phyloP scores from a whole-genome alignment of 2,888 invertebrate species.

The Crematogaster levior region DNA sequence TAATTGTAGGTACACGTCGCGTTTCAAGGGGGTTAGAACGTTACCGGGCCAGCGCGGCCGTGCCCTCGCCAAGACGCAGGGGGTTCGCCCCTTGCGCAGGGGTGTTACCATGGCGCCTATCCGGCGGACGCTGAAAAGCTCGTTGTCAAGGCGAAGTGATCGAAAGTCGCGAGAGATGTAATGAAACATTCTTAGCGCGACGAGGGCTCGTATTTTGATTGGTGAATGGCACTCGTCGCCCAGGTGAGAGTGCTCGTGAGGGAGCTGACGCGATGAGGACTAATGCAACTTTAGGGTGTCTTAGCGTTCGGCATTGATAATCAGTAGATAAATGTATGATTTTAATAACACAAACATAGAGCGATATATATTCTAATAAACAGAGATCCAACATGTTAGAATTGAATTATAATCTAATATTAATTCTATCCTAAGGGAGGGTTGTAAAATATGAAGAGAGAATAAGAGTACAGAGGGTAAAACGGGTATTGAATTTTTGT shows the following conservation, averaged over 20 bases:
- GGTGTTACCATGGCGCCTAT: conserved; percentile 84
- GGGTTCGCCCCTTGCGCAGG: conserved; percentile 54
- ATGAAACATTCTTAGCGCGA: conserved; percentile 82
- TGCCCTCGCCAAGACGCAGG: conserved; percentile 31
- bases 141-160: conserved; percentile 70
- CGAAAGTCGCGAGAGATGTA: conserved; percentile 80
- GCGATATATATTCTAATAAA: background rate
- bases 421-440: background rate
- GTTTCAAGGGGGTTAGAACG: conserved; percentile 70
- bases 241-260: conserved; percentile 11
- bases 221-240: conserved; percentile 25
- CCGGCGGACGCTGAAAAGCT: conserved; percentile 23
- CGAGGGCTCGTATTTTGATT: conserved; percentile 44
- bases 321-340: background rate
- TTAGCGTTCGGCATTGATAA: background rate
- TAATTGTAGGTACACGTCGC: conserved; percentile 79
- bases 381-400: background rate
- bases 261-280: background rate
- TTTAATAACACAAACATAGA: background rate
- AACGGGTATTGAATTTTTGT: no score
- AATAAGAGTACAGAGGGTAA: background rate
- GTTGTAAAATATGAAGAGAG: background rate
- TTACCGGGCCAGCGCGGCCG: conserved; percentile 67
- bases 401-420: background rate
- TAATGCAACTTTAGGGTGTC: background rate